These are phyloP conservation scores for Drosophila setosimentum DNA, from an alignment of 2,888 invertebrate genomes.

Conservation along the genomic window DNA sequence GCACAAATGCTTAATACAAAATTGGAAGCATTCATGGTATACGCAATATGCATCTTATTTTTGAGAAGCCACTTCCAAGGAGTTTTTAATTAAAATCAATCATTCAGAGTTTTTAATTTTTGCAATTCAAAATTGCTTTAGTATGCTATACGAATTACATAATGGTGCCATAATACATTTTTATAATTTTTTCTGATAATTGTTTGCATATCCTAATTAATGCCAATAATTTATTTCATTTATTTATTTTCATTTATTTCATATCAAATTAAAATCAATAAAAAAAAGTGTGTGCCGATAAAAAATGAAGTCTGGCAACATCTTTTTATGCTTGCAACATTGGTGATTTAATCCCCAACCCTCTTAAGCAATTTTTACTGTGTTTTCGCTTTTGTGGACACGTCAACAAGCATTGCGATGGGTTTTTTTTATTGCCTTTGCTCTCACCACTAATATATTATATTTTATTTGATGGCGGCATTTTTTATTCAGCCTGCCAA, in stretches of 20 bases:
- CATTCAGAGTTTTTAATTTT: background rate
- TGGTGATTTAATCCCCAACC: constrained; percentile 5
- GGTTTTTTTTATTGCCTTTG: constrained; percentile 57
- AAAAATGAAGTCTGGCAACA: constrained; percentile 2
- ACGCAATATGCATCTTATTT: background rate
- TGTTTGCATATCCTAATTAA: constrained; percentile 1
- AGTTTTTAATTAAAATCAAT: background rate
- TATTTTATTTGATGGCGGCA: constrained; percentile 71
- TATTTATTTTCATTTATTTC: no score
- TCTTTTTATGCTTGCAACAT: background rate
- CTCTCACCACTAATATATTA: constrained; percentile 66
- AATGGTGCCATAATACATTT: background rate
- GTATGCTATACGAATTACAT: background rate
- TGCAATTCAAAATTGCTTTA: background rate
- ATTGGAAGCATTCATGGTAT: background rate
- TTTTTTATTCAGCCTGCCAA: constrained; percentile 56
- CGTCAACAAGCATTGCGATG: constrained; percentile 56
- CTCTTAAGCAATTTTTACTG: constrained; percentile 59
- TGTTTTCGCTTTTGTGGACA: constrained; percentile 43
- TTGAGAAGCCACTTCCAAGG: background rate
- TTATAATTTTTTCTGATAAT: background rate
- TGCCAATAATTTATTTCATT: no score
- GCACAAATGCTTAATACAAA: background rate
- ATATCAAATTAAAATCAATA: background rate
- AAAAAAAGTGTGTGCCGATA: background rate